Conservation (phyloP, 2,113 vertebrate genomes). For the Trematocara macrostoma region DNA sequence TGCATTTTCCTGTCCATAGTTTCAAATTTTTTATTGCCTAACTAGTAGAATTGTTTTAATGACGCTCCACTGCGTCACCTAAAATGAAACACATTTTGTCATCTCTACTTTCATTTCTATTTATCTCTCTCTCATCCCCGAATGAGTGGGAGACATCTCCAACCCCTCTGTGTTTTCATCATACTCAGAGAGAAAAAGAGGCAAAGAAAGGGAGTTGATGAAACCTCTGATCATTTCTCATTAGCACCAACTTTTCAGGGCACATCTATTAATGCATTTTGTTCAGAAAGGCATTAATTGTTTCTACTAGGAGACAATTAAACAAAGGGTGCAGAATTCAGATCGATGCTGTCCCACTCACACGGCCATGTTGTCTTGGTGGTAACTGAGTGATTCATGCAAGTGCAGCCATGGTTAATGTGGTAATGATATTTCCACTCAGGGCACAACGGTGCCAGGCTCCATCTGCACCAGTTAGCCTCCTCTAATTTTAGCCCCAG, state of each 20-base stretch:
- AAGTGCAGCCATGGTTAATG: conserved; percentile 36
- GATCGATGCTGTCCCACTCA: neutral
- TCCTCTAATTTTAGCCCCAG: conserved; percentile 68
- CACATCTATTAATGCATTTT: conserved; percentile 24
- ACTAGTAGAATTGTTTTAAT: neutral
- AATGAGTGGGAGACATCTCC: conserved; percentile 9
- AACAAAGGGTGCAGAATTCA: neutral
- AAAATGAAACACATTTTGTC: neutral
- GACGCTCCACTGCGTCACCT: neutral
- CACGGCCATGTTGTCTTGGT: neutral
- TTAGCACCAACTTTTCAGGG: conserved; percentile 21
- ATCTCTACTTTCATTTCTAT: neutral
- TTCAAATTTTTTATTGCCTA: neutral
- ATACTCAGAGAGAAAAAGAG: neutral
- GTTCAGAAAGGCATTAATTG: conserved; percentile 9
- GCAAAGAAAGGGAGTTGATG: neutral
- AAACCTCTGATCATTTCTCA: conserved; percentile 32
- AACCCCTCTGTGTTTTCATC: conserved; percentile 6
- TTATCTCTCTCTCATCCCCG: neutral
- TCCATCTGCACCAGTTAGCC: conserved; percentile 65
- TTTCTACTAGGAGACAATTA: neutral
- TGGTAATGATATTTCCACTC: conserved; percentile 61
- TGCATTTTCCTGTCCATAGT: neutral
- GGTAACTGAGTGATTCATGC: conserved; percentile 24
- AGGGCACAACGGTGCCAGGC: conserved; percentile 32